These are phyloP conservation scores for Lasioglossum malachurum DNA, from an alignment of 2,888 invertebrate species.

Conservation along the genomic window DNA sequence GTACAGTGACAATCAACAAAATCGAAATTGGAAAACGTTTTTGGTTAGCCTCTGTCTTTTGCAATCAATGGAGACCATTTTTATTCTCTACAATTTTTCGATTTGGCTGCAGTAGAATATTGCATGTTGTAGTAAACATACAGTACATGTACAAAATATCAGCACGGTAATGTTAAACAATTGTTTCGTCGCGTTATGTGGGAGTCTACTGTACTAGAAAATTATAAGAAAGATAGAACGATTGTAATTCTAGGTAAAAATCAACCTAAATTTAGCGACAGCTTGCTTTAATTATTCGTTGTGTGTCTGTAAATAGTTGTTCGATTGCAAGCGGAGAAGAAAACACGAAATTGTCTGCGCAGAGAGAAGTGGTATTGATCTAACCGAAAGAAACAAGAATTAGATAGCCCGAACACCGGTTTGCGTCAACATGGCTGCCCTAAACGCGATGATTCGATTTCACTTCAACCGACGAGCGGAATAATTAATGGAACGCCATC, in stretches of 20 bases:
- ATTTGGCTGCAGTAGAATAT: no score
- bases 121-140: no score
- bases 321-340: not conserved
- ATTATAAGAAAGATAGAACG: not conserved
- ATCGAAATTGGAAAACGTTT: no score
- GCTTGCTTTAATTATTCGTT: not conserved
- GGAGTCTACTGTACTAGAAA: no score
- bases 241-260: not conserved
- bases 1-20: no score
- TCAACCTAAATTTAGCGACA: not conserved
- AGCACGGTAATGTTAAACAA: no score
- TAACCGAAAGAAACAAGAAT: not conserved
- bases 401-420: not conserved
- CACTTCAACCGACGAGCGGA: not conserved
- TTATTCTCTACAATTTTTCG: no score
- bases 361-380: not conserved
- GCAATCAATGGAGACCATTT: no score
- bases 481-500: not conserved
- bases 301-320: not conserved
- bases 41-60: no score
- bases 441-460: not conserved
- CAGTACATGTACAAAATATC: no score
- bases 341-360: slow-evolving; percentile 4
- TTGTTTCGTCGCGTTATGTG: no score
- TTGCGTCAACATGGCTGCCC: not conserved